Percentiles rank a stretch among this genome's conserved stretches.
Conservation (phyloP, 2,888 invertebrate species). For the Papilio protenor region DNA sequence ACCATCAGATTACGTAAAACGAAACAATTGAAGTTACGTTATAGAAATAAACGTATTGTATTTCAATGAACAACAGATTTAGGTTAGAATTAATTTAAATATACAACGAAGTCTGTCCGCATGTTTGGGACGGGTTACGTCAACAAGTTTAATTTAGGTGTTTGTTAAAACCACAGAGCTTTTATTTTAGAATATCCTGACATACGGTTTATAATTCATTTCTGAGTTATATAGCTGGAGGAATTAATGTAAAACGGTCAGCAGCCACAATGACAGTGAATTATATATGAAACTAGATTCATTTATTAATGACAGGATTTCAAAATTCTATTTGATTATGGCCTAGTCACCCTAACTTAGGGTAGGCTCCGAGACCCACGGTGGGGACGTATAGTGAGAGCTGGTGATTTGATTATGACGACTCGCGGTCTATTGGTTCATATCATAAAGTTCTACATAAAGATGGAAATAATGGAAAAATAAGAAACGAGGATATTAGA, state of each 20-base stretch:
- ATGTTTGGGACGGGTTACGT: constrained; percentile 37
- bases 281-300: constrained; percentile 1
- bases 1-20: not conserved
- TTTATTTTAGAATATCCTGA: constrained; percentile 18
- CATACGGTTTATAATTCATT: constrained; percentile 4
- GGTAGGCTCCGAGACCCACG: too few species aligned
- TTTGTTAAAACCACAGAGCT: constrained; percentile 18
- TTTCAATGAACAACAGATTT: constrained; percentile 26
- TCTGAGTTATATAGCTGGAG: constrained; percentile 1
- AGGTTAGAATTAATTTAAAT: constrained; percentile 38
- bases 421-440: too few species aligned
- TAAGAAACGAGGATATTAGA: too few species aligned
- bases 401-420: too few species aligned
- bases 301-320: not conserved
- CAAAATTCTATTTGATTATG: not conserved
- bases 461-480: too few species aligned
- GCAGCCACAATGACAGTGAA: not conserved
- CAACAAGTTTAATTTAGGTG: constrained; percentile 39
- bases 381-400: too few species aligned
- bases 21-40: constrained; percentile 13
- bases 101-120: constrained; percentile 30
- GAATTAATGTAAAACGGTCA: constrained; percentile 6
- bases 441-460: too few species aligned
- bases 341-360: too few species aligned
- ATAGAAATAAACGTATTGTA: constrained; percentile 39